Base-by-base conservation (phyloP, 2,888 invertebrate genomes). In the Doris montereyensis region DNA sequence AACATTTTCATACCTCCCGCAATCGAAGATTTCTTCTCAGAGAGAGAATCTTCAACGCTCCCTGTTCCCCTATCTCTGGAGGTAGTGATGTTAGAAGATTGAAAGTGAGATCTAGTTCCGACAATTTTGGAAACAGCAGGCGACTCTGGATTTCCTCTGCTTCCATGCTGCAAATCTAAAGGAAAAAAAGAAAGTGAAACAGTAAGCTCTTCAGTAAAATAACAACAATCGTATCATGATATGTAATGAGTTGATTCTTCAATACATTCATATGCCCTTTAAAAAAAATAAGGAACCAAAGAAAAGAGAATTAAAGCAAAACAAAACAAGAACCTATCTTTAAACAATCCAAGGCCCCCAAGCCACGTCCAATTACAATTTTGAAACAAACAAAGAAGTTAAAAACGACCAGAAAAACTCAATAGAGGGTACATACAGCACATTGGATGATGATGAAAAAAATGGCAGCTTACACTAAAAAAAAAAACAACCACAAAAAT, bases 81-180 rank as follows among this genome's bases (percentile, higher is more conserved):
- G 98, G 97, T 58, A 99, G 94, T 84, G 94, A 94, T 85, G 93
- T 94, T 58, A 97, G 91, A 80, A 93, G 93, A 92, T 99, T 99
- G 90, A 96, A 95, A 85, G 97, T 97, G 30, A 99, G 94, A 91
- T 99, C 98, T 89, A 99, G 91, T 95, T 97, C 97, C 2, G 97
- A 97, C 77, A 99, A 93, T 89, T 96, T 95, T 0, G 99, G 99
- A 72, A 88, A 88, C 62, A 89, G 82, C 76, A 88, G 80, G 5
- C 84, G 83, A 57, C 82, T 79, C 70, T 86, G 87, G 4, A 86
- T 79, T 67, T 86, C 85, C 73, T 87, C 84, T 21, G 84, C 78
- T 32, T 84, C 84, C 77, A 84, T 72, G 26, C 81, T 74, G 30
- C 78, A 77, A 5, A 76, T 60, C 80, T 82, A 62, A 5, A 28